phyloP scores from a whole-genome alignment of 2,888 invertebrate species.

The Patella pellucida region DNA sequence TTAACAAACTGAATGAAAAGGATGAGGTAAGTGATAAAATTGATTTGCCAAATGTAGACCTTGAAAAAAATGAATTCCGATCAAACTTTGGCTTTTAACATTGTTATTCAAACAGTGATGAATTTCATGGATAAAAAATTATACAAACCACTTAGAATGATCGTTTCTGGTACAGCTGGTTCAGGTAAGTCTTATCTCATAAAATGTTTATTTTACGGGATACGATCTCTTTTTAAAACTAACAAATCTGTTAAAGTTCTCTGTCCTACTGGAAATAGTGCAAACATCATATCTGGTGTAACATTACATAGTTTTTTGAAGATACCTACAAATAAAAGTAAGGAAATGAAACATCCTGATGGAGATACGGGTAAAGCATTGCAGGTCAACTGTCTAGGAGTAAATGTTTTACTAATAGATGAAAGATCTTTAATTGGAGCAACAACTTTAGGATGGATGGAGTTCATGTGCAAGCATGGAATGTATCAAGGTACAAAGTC shows the following conservation, averaged over 20 bases:
- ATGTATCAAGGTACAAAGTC: slow-evolving; percentile 17
- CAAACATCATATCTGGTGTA: slow-evolving; percentile 38
- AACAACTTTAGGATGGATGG: slow-evolving; percentile 36
- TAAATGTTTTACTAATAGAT: slow-evolving; percentile 40
- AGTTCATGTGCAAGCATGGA: slow-evolving; percentile 28
- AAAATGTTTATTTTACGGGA: slow-evolving; percentile 34
- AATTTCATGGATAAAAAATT: slow-evolving; percentile 19
- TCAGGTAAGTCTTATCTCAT: slow-evolving; percentile 42
- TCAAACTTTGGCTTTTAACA: slow-evolving; percentile 37
- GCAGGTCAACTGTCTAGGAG: no score
- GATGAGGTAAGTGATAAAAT: no score
- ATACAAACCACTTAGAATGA: slow-evolving; percentile 27
- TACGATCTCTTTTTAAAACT: slow-evolving; percentile 25
- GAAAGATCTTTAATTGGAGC: slow-evolving; percentile 39
- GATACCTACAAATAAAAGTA: slow-evolving; percentile 32
- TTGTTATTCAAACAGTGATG: slow-evolving; percentile 33
- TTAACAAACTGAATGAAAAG: no score
- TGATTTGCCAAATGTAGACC: no score
- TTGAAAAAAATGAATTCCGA: slow-evolving; percentile 37
- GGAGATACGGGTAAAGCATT: no score
- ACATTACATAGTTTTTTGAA: slow-evolving; percentile 43
- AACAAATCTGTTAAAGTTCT: slow-evolving; percentile 39
- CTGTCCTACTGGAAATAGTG: slow-evolving; percentile 46
- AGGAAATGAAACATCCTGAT: slow-evolving; percentile 39
- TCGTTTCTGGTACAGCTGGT: slow-evolving; percentile 40